Percentiles rank a stretch among this genome's conserved stretches.
Conservation (phyloP, 2,113 vertebrate genomes). For the Sinocyclocheilus rhinocerous region DNA sequence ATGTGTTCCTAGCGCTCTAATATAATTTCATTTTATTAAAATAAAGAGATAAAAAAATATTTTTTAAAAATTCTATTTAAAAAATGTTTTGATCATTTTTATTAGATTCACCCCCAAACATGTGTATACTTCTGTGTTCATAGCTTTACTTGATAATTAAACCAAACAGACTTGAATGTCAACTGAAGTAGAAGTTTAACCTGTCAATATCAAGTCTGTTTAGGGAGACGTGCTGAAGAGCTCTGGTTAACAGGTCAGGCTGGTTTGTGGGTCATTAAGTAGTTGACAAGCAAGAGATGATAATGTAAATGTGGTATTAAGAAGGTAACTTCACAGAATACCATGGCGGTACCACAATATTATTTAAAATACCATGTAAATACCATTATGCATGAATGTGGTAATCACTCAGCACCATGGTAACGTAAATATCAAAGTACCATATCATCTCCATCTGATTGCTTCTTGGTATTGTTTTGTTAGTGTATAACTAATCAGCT, state of each 20-base stretch:
- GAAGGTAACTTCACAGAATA: neutral
- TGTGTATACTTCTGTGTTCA: too few species aligned
- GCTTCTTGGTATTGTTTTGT: neutral
- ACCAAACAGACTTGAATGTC: neutral
- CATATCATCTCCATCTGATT: neutral
- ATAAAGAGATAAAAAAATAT: too few species aligned
- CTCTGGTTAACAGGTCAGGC: constrained; percentile 4
- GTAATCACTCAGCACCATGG: neutral
- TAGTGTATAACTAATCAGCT: neutral
- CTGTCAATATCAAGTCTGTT: neutral
- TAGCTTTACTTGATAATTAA: neutral
- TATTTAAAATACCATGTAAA: neutral
- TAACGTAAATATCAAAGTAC: neutral
- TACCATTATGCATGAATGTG: neutral
- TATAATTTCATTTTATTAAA: too few species aligned
- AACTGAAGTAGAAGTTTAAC: neutral
- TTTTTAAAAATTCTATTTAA: too few species aligned
- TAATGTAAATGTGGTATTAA: too few species aligned
- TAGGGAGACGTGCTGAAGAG: neutral
- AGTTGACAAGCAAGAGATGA: neutral
- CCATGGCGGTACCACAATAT: neutral
- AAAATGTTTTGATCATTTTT: too few species aligned
- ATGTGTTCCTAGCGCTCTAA: too few species aligned
- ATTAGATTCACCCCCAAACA: too few species aligned
- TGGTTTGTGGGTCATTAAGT: neutral